These are phyloP conservation scores for Characodon lateralis DNA, from an alignment of 2,797 vertebrate genomes.

Conservation along the genomic window DNA sequence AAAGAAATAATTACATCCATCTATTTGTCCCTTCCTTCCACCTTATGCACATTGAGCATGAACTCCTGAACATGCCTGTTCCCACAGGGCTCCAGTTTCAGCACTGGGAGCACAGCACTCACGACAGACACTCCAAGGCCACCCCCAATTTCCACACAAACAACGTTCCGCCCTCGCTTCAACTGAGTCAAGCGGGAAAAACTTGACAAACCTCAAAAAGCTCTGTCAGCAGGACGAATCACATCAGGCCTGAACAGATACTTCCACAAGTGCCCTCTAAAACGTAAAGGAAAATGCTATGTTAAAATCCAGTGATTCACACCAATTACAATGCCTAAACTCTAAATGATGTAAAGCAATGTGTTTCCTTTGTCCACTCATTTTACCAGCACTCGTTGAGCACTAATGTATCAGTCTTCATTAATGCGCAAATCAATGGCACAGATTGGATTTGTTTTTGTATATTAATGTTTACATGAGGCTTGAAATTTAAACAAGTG, in stretches of 20 bases:
- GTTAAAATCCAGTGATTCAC: slow-evolving; percentile 28
- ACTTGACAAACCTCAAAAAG: slow-evolving; percentile 75
- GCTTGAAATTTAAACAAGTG: slow-evolving; percentile 56
- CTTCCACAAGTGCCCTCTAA: slow-evolving; percentile 51
- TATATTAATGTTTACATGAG: slow-evolving; percentile 38
- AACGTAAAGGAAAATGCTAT: slow-evolving; percentile 33
- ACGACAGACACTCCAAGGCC: slow-evolving; percentile 71
- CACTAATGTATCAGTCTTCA: slow-evolving; percentile 45
- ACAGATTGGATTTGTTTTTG: slow-evolving; percentile 21
- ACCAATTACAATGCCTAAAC: slow-evolving; percentile 30
- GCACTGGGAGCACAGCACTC: slow-evolving; percentile 71
- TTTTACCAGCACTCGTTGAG: slow-evolving; percentile 28
- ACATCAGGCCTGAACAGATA: slow-evolving; percentile 66
- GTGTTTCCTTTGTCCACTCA: slow-evolving; percentile 45
- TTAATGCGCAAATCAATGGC: slow-evolving; percentile 34
- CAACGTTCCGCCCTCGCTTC: slow-evolving; percentile 65
- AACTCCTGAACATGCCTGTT: slow-evolving; percentile 79
- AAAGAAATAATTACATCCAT: slow-evolving; percentile 22
- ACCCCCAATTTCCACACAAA: slow-evolving; percentile 13
- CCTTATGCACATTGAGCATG: slow-evolving; percentile 52
- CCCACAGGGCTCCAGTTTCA: slow-evolving; percentile 85
- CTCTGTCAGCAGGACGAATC: slow-evolving; percentile 70
- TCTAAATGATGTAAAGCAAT: slow-evolving; percentile 46
- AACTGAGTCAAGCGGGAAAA: slow-evolving; percentile 78
- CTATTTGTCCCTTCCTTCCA: slow-evolving; percentile 42